Evolutionary conservation across 2,113 vertebrate genomes (phyloP).

Genomic region (Sebastes schlegelii): DNA sequence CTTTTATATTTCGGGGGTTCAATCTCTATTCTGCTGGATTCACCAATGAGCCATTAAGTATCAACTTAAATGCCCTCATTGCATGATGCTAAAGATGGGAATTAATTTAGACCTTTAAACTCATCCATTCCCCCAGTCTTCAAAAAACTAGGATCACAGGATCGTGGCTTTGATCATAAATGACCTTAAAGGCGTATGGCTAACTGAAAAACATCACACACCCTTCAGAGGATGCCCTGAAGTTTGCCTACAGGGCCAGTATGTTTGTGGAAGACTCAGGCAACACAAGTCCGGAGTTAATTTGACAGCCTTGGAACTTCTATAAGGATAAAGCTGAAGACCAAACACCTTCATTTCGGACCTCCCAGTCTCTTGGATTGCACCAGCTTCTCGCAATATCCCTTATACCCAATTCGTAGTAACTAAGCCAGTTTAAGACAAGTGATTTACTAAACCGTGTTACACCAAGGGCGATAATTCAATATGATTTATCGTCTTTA

Average conservation of each 20-base stretch:
- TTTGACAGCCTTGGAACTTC: background rate
- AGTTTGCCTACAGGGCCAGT: constrained; percentile 23
- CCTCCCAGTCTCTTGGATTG: background rate
- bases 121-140: constrained; percentile 3
- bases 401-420: too few species aligned
- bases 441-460: background rate
- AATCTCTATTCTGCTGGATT: constrained; percentile 27
- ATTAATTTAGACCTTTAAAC: constrained; percentile 26
- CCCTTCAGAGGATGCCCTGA: constrained; percentile 13
- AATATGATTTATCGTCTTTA: too few species aligned
- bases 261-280: background rate
- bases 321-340: background rate
- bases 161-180: constrained; percentile 38
- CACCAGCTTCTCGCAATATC: background rate
- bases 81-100: constrained; percentile 20
- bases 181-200: constrained; percentile 14
- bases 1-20: background rate
- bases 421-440: background rate
- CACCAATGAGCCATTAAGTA: constrained; percentile 31
- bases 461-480: background rate
- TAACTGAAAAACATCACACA: constrained; percentile 12
- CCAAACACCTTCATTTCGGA: background rate
- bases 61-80: constrained; percentile 30
- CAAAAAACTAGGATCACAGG: constrained; percentile 23
- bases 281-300: background rate